A percentile compares a stretch with the other conserved stretches of the same genome.
phyloP scores from a whole-genome alignment of 2,113 vertebrate species.

The Mustelus asterias region DNA sequence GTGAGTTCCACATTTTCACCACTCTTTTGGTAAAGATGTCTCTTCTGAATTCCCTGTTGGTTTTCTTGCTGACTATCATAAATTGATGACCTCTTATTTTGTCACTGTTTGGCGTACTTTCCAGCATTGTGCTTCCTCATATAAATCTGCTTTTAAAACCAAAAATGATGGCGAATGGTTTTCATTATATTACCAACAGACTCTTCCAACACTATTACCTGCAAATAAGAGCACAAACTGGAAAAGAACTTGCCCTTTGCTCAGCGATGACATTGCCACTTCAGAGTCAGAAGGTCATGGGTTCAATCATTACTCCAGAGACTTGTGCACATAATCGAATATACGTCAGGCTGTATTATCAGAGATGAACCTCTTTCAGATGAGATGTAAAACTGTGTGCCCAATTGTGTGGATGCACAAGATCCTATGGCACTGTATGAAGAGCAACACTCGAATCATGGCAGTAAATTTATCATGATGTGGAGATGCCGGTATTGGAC shows the following conservation, averaged over 20 bases:
- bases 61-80: neutral
- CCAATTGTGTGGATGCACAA: neutral
- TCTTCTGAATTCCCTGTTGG: neutral
- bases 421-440: neutral
- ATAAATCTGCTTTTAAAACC: neutral
- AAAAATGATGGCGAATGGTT: neutral
- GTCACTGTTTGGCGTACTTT: neutral
- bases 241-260: neutral
- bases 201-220: neutral
- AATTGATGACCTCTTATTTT: neutral
- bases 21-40: neutral
- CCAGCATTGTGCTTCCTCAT: neutral
- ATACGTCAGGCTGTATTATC: neutral
- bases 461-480: neutral
- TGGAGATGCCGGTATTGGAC: no score
- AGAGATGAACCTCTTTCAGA: neutral
- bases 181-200: neutral
- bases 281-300: neutral
- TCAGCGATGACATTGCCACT: neutral
- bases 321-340: neutral
- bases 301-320: neutral
- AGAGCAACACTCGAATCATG: neutral
- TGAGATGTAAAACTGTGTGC: neutral
- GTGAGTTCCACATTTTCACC: neutral
- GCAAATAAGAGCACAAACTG: neutral